phyloP scores from a whole-genome alignment of 1,140 invertebrate genomes.

The Rhyzopertha dominica region DNA sequence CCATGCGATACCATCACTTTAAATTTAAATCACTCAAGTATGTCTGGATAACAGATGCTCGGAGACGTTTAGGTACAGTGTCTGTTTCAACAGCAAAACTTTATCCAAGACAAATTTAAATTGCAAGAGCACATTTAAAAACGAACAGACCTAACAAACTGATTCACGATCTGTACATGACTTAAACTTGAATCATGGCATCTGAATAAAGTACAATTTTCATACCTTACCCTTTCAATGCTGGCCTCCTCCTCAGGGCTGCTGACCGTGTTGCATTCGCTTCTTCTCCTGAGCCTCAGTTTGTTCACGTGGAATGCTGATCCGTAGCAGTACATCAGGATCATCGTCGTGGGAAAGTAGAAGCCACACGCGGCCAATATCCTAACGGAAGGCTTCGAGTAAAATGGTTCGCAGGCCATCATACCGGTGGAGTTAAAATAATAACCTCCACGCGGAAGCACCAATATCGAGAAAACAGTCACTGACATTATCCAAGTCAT shows the following conservation, averaged over 20 bases:
- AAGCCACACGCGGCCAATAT: constrained; percentile 78
- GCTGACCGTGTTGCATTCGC: constrained; percentile 45
- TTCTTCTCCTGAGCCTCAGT: constrained; percentile 58
- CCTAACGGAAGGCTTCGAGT: constrained; percentile 65
- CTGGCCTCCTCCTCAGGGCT: constrained; percentile 42
- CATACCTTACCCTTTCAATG: constrained; percentile 51
- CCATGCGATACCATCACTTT: too few relatives aligned
- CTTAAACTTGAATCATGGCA: too few relatives aligned
- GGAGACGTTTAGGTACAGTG: too few relatives aligned
- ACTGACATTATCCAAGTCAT: constrained; percentile 77
- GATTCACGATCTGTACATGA: too few relatives aligned
- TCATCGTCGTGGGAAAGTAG: constrained; percentile 85
- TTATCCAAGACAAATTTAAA: too few relatives aligned
- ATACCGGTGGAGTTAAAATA: constrained; percentile 81
- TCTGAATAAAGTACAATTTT: too few relatives aligned
- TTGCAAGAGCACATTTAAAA: too few relatives aligned
- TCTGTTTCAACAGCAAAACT: too few relatives aligned
- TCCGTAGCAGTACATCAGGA: constrained; percentile 84
- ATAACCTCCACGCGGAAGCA: constrained; percentile 73
- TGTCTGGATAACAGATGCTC: too few relatives aligned
- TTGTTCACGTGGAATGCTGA: constrained; percentile 83
- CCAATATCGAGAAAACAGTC: constrained; percentile 71
- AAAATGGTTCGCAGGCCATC: constrained; percentile 81
- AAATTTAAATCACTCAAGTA: too few relatives aligned
- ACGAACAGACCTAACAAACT: too few relatives aligned